phyloP scores from a whole-genome alignment of 2,888 invertebrate species.

The Thysanoteuthis rhombus region DNA sequence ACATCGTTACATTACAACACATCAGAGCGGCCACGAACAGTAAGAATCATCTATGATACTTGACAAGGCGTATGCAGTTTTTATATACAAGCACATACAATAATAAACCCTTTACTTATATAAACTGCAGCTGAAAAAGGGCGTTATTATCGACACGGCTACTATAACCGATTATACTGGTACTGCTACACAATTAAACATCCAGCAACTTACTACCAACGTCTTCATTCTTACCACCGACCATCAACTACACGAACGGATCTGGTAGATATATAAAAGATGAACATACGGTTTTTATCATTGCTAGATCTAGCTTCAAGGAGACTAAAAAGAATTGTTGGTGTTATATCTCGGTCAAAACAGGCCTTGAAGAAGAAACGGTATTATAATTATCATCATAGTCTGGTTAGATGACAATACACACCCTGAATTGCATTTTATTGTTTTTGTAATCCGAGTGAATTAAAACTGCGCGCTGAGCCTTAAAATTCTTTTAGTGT shows the following conservation, averaged over 20 bases:
- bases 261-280: background rate
- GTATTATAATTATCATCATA: background rate
- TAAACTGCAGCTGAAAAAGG: background rate
- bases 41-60: background rate
- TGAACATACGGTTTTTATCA: background rate
- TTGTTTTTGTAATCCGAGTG: too few relatives aligned
- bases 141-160: background rate
- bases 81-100: background rate
- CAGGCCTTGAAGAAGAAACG: background rate
- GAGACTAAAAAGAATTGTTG: background rate
- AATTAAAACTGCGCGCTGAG: too few relatives aligned
- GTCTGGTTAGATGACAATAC: background rate
- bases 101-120: background rate
- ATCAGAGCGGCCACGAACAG: background rate
- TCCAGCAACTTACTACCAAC: background rate
- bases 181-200: background rate
- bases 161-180: background rate
- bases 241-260: background rate
- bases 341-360: background rate
- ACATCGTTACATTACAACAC: background rate
- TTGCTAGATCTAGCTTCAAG: background rate
- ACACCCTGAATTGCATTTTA: background rate
- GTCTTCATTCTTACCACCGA: background rate
- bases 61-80: background rate
- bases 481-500: too few relatives aligned